Conservation (phyloP, 2,888 invertebrate species). For the Drosophila nr. perissopoda region DNA sequence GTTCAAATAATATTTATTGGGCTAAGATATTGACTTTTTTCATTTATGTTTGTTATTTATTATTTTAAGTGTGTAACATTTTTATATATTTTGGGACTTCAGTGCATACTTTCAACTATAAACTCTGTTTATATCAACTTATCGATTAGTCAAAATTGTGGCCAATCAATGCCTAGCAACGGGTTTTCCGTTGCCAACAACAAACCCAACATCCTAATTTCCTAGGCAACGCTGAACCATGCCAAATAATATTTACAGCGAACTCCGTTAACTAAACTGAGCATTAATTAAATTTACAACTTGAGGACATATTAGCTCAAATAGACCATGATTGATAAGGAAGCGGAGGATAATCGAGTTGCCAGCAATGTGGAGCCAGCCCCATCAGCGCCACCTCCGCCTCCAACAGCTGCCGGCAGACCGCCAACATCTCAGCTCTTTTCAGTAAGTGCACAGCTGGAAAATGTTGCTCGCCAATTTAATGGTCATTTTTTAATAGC, state of each 20-base stretch:
- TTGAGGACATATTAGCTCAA: not conserved
- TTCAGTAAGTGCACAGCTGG: constrained; percentile 63
- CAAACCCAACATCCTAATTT: not conserved
- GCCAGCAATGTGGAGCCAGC: constrained; percentile 6
- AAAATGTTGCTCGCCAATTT: not conserved
- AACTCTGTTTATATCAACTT: not conserved
- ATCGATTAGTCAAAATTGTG: not conserved
- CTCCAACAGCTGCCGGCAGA: constrained; percentile 80
- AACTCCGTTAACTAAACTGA: not conserved
- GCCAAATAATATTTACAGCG: constrained; percentile 25
- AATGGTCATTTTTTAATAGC: constrained; percentile 46
- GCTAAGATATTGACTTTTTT: too few species aligned
- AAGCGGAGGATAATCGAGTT: constrained; percentile 5
- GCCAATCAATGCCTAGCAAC: constrained; percentile 7
- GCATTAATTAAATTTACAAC: not conserved
- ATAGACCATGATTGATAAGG: constrained; percentile 42
- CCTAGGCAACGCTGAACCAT: constrained; percentile 46
- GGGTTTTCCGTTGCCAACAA: not conserved
- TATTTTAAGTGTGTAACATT: not conserved
- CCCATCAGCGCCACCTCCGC: constrained; percentile 61
- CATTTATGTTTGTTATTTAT: too few species aligned
- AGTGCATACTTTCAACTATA: not conserved
- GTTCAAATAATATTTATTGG: too few species aligned
- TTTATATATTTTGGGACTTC: not conserved
- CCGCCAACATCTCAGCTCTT: constrained; percentile 81